Conservation (phyloP, 2,888 invertebrate genomes). For the Papilio gigon region DNA sequence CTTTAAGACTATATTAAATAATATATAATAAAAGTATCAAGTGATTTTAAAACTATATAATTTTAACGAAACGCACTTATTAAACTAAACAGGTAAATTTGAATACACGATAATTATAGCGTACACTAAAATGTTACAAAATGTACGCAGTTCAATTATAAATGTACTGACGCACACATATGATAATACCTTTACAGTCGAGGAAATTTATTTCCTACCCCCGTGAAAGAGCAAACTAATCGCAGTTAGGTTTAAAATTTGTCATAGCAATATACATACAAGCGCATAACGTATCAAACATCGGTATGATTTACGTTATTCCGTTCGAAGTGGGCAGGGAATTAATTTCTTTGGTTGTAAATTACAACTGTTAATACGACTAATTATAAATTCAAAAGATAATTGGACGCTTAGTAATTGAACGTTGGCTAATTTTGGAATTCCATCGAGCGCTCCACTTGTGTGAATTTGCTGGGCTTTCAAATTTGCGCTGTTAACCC, state of each 20-base stretch:
- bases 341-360: background rate
- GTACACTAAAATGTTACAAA: conserved; percentile 20
- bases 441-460: conserved; percentile 33
- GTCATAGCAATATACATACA: background rate
- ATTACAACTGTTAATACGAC: conserved; percentile 2
- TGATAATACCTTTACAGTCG: background rate
- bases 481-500: conserved; percentile 30
- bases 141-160: background rate
- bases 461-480: conserved; percentile 37
- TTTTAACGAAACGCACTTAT: background rate
- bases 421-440: conserved; percentile 35
- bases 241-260: background rate
- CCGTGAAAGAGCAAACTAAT: too few relatives aligned
- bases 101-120: conserved; percentile 23
- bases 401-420: conserved; percentile 34
- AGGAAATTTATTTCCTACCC: background rate
- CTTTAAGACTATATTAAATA: background rate
- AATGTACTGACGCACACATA: conserved; percentile 24
- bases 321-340: background rate
- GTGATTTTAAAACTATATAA: background rate
- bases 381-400: conserved; percentile 38
- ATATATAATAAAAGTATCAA: background rate
- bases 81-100: conserved; percentile 11
- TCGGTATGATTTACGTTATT: background rate
- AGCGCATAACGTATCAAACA: background rate